phyloP scores from a whole-genome alignment of 2,113 vertebrate species.

The Plectropomus leopardus region DNA sequence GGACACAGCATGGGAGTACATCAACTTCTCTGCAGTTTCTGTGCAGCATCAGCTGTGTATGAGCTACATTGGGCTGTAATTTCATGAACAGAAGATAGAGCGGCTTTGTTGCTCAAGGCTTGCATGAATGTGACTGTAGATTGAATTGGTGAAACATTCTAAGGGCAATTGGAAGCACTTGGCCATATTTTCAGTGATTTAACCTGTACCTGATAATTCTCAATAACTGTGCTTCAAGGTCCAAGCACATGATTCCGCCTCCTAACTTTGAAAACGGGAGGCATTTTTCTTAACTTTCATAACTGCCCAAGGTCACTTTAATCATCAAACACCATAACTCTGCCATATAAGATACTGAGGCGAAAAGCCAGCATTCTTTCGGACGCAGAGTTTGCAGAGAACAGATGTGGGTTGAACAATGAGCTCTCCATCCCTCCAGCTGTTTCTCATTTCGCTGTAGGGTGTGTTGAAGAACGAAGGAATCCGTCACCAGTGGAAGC shows the following conservation, averaged over 20 bases:
- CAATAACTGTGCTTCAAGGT: conserved; percentile 20
- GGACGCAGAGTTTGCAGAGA: conserved; percentile 32
- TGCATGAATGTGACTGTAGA: conserved; percentile 31
- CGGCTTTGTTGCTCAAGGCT: conserved; percentile 44
- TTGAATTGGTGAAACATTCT: conserved; percentile 26
- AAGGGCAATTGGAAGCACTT: conserved; percentile 1
- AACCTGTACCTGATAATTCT: conserved; percentile 16
- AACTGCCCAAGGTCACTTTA: conserved; percentile 40
- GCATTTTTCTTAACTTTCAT: conserved; percentile 19
- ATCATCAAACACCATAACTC: conserved; percentile 16
- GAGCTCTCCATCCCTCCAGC: conserved; percentile 56
- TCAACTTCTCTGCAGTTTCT: conserved; percentile 41
- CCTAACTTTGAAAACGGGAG: not conserved
- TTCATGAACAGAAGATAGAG: conserved; percentile 37
- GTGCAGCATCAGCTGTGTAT: not conserved
- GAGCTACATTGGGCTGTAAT: conserved; percentile 26
- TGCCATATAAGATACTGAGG: conserved; percentile 24
- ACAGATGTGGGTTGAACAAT: conserved; percentile 62
- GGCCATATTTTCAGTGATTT: conserved; percentile 23
- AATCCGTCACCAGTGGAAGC: conserved; percentile 58
- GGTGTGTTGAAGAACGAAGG: conserved; percentile 43
- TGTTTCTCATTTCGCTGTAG: conserved; percentile 58
- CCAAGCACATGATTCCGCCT: not conserved
- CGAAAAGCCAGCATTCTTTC: conserved; percentile 36
- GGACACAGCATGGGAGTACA: conserved; percentile 44